Base-by-base conservation (phyloP, 2,113 vertebrate species). In the Centropristis striata region DNA sequence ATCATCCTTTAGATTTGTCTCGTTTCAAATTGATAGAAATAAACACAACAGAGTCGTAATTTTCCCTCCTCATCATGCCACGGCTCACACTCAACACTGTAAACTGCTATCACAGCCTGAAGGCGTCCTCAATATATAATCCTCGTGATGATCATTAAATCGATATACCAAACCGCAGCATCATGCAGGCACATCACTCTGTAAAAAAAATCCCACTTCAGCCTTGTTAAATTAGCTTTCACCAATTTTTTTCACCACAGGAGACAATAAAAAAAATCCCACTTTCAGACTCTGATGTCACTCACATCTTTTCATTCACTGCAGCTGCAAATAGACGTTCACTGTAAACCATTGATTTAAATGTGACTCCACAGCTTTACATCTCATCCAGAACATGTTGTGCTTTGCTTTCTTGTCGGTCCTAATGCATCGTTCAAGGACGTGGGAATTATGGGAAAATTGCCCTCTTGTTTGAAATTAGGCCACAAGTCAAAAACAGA, bases 321-420 rank as follows among this genome's bases (percentile, higher is more conserved):
- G 32, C 64, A 16, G 21, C 53, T 51, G 59, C 54, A 67, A 12
- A 53, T 21, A 55, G 2, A 36, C 3, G 2, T 4, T 68, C 27
- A 39, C 1, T 44, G 12, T n/a, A 15, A 55, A 20, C 10, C 54
- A 75, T 41, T 4, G 49, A 84, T 78, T 75, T 47, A 14, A 18
- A 68, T 53, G 10, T 14, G 18, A 8, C 23, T 51, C 54, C 42
- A 60, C 69, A 69, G 57, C 41, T 46, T 5, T 36, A 16, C 0
- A 21, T 16, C 70, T 73, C 23, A 65, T n/a, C 37, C 15, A 36
- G 6, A 15, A 81, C 84, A 75, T 4, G 15, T 7, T 69, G 84
- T 83, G 76, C 72, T 77, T n/a, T 54, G 67, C 54, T 49, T 59
- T 78, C 23, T 42, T 8, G 15, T 14, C 4, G 53, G 4, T 61